Percentiles rank a stretch among this genome's conserved stretches.
Evolutionary conservation across 2,797 vertebrate genomes (phyloP).

Genomic region (Danio aesculapii): DNA sequence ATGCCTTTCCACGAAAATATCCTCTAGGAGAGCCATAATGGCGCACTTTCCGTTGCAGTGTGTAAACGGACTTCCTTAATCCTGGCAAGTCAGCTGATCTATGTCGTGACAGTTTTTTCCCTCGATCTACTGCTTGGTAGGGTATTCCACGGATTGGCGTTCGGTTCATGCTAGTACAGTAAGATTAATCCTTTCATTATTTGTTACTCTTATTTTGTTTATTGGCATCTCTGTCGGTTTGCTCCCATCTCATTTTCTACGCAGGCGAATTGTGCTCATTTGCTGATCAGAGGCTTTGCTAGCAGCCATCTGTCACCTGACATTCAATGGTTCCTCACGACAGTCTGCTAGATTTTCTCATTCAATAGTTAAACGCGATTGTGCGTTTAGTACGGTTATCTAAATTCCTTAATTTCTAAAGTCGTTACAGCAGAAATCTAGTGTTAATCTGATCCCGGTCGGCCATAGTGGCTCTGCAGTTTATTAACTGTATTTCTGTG

Average conservation of each 20-base stretch:
- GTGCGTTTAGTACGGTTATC: background rate
- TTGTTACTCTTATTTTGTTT: background rate
- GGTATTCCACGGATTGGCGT: slow-evolving; percentile 34
- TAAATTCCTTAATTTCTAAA: background rate
- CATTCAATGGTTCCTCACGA: slow-evolving; percentile 16
- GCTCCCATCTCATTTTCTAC: background rate
- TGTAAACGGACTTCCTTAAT: slow-evolving; percentile 36
- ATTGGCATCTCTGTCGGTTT: background rate
- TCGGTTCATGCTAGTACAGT: slow-evolving; percentile 27
- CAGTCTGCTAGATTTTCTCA: background rate
- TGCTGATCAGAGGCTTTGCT: slow-evolving; percentile 37
- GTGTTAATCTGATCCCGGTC: background rate
- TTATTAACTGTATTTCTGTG: background rate
- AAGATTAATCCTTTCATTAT: background rate
- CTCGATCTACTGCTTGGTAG: background rate
- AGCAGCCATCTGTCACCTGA: slow-evolving; percentile 48
- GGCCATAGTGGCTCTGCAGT: background rate
- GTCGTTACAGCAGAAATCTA: background rate
- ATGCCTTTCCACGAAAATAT: background rate
- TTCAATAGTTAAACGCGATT: background rate
- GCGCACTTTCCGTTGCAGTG: background rate
- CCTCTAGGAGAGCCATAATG: slow-evolving; percentile 23
- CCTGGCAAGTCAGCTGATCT: slow-evolving; percentile 44
- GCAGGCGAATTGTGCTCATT: background rate
- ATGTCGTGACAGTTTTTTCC: slow-evolving; percentile 43